Base-by-base conservation (phyloP, 2,888 invertebrate species). In the Ctenicera cuprea region DNA sequence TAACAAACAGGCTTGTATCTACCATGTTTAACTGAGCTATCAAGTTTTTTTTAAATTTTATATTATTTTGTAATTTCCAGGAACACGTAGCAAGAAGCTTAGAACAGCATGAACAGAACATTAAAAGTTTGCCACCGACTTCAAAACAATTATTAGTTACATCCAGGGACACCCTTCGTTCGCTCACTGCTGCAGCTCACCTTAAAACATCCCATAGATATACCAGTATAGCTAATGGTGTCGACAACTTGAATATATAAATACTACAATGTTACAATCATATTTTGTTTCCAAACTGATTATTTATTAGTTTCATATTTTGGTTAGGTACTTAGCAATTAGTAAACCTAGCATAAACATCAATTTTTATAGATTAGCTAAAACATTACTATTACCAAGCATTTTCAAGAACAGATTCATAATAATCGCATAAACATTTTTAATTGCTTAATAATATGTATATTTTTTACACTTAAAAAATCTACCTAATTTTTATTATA, bases 21-120 rank as follows among this genome's bases (percentile, higher is more conserved):
- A n/a, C n/a, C n/a, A n/a, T n/a, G n/a, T n/a, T 48, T 1, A 11
- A 48, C 20, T 1, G 12, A 26, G 12, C n/a, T 50, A 52, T 11
- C 3, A 20, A n/a, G 18, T 38, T 20, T 16, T 30, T 61, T 14
- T 5, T 22, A 18, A 61, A 67, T 70, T n/a, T n/a, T n/a, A n/a
- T n/a, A n/a, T n/a, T n/a, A n/a, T n/a, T n/a, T n/a, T 14, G 45
- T 73, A 74, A 62, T 3, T 81, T 80, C 3, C 75, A 85, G 85
- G 83, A 84, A 66, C 80, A 83, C 52, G 73, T 83, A 57, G 82
- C 83, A 20, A 67, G 57, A 45, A 67, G 43, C 26, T 45, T 67
- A 57, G 67, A 57, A 18, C 43, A 67, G 33, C 65, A 52, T 7
- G 45, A 67, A 45, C 54, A 67, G 43, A 57, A 22, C 18, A 43